Evolutionary conservation across 2,797 vertebrate species (phyloP).

Genomic region (Morus bassanus): DNA sequence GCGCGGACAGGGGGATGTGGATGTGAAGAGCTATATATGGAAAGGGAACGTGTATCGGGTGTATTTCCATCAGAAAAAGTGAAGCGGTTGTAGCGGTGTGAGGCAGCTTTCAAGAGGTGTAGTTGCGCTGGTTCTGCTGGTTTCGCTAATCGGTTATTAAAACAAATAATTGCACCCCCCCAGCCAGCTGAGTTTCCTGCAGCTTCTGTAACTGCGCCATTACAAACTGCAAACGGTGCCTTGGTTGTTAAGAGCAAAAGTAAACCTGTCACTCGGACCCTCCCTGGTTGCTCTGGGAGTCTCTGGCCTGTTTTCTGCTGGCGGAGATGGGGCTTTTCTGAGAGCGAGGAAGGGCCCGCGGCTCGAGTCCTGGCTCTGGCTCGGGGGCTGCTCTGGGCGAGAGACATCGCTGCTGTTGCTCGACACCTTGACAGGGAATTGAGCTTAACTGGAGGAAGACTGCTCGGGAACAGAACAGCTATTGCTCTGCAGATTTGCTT

Average conservation of each 20-base stretch:
- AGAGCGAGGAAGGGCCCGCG: not conserved
- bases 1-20: not conserved
- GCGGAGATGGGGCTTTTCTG: not conserved
- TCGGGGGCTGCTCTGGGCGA: rapidly evolving
- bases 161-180: not conserved
- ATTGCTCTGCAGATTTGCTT: not conserved
- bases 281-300: not conserved
- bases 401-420: not conserved
- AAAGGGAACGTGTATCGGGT: not conserved
- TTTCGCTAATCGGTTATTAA: not conserved
- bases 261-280: not conserved
- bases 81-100: not conserved
- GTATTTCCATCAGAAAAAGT: not conserved
- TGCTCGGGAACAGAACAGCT: not conserved
- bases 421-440: not conserved
- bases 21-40: not conserved
- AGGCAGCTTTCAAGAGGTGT: not conserved
- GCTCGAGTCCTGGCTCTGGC: not conserved
- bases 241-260: not conserved
- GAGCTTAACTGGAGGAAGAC: not conserved
- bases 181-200: not conserved
- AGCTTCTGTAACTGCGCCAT: not conserved
- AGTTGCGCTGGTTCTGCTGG: not conserved
- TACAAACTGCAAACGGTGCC: not conserved
- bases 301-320: not conserved